phyloP scores from a whole-genome alignment of 1,140 invertebrate species.

The Bombus impatiens region DNA sequence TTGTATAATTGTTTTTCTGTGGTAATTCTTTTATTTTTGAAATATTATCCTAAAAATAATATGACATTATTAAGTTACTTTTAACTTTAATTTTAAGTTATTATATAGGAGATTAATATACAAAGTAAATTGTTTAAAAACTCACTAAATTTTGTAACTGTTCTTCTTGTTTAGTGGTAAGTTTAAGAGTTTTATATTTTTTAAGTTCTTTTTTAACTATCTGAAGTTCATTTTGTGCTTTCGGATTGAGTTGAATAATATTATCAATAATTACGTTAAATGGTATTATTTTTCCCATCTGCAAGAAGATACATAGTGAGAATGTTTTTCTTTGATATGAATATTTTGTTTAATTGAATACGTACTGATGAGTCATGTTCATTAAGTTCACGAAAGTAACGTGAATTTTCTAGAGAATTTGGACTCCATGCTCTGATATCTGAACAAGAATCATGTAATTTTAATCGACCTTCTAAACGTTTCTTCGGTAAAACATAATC shows the following conservation, averaged over 20 bases:
- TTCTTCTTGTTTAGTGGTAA: conserved; percentile 69
- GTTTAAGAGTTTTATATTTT: conserved; percentile 68
- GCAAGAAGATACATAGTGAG: not conserved
- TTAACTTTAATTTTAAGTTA: not conserved
- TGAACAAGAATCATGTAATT: conserved; percentile 72
- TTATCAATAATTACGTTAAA: conserved; percentile 69
- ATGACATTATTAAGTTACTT: not conserved
- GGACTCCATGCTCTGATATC: conserved; percentile 77
- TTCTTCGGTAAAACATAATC: conserved; percentile 68
- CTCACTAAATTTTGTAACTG: conserved; percentile 61
- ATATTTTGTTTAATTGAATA: conserved; percentile 20
- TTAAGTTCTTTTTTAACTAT: conserved; percentile 59
- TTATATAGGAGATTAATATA: not conserved
- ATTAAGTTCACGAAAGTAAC: conserved; percentile 75
- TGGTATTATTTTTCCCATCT: conserved; percentile 68
- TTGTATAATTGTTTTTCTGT: conserved; percentile 2
- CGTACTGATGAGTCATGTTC: conserved; percentile 69
- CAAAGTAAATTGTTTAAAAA: not conserved
- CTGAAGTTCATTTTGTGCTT: conserved; percentile 68
- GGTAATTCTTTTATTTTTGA: conserved; percentile 10
- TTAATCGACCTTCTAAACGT: conserved; percentile 73
- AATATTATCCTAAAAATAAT: conserved; percentile 21
- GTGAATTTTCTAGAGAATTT: conserved; percentile 70
- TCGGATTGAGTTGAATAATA: conserved; percentile 64
- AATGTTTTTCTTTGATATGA: not conserved